These are phyloP conservation scores for Thaumetopoea pityocampa DNA, from an alignment of 1,140 invertebrate species.

Conservation along the genomic window DNA sequence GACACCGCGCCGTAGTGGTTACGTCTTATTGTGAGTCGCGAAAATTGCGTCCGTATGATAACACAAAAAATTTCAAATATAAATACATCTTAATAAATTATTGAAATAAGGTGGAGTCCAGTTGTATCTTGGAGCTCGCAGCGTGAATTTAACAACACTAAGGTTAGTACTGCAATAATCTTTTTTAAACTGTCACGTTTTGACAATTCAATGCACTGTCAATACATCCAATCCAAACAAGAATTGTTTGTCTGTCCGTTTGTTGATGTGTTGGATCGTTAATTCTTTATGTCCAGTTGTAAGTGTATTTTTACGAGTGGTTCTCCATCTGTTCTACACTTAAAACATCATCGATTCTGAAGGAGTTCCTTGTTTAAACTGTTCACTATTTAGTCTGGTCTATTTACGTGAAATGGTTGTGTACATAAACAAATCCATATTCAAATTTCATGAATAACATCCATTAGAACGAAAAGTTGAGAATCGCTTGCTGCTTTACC, in stretches of 20 bases:
- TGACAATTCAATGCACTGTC: constrained; percentile 44
- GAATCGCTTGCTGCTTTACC: background rate
- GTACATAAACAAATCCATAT: constrained; percentile 5
- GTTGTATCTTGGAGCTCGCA: constrained; percentile 1
- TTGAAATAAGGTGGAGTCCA: too few relatives aligned
- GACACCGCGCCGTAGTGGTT: constrained; percentile 29
- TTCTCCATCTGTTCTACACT: constrained; percentile 22
- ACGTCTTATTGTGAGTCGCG: constrained; percentile 20
- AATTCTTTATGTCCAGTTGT: constrained; percentile 35
- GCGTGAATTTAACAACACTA: constrained; percentile 11
- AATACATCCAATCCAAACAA: constrained; percentile 43
- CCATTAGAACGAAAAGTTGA: constrained; percentile 7
- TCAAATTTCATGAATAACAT: background rate
- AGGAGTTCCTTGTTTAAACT: constrained; percentile 35
- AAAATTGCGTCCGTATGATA: constrained; percentile 27
- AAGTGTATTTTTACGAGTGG: constrained; percentile 27
- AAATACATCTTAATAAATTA: too few relatives aligned
- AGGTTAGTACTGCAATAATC: constrained; percentile 42
- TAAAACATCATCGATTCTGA: constrained; percentile 31
- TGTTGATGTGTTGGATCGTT: constrained; percentile 32
- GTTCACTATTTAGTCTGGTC: constrained; percentile 18
- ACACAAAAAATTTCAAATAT: constrained; percentile 23
- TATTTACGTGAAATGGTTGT: constrained; percentile 8
- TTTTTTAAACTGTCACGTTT: constrained; percentile 43
- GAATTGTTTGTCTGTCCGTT: constrained; percentile 47